Percentiles rank a stretch among this genome's conserved stretches.
Evolutionary conservation across 2,888 invertebrate species (phyloP).

Genomic region (Mythimna albipuncta): DNA sequence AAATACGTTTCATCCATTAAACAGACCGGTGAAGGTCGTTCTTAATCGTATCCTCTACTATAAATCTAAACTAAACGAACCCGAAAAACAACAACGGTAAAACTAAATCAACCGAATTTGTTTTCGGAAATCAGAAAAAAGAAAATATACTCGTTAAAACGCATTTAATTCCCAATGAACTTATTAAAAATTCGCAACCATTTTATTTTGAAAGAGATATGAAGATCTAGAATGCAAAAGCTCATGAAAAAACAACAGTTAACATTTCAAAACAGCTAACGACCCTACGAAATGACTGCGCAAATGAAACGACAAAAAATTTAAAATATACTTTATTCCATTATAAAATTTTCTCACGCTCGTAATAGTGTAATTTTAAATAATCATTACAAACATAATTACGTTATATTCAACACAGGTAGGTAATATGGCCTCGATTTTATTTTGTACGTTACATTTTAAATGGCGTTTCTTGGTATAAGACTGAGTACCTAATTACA

Average conservation of each 20-base stretch:
- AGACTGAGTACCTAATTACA: slow-evolving; percentile 36
- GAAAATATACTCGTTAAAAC: too few species aligned
- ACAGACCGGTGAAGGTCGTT: too few species aligned
- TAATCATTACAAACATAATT: slow-evolving; percentile 46
- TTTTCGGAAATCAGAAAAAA: too few species aligned
- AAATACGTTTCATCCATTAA: too few species aligned
- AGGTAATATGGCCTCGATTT: slow-evolving; percentile 66
- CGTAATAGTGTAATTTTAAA: slow-evolving; percentile 54
- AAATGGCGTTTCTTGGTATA: slow-evolving; percentile 43
- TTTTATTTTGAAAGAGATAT: too few species aligned
- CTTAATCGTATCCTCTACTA: too few species aligned
- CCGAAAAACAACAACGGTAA: too few species aligned
- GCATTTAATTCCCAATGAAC: too few species aligned
- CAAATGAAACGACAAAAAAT: slow-evolving; percentile 56
- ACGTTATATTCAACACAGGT: slow-evolving; percentile 51
- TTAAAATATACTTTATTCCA: slow-evolving; percentile 66
- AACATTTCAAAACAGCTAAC: slow-evolving; percentile 24
- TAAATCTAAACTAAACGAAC: too few species aligned
- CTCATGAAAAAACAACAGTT: slow-evolving; percentile 6
- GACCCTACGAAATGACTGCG: slow-evolving; percentile 1
- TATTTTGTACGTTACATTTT: slow-evolving; percentile 61
- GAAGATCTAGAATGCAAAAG: not conserved
- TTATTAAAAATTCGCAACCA: too few species aligned
- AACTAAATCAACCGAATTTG: too few species aligned
- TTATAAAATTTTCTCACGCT: slow-evolving; percentile 65